Percentiles rank a stretch among this genome's conserved stretches.
These are phyloP conservation scores for Chironomus tentans DNA, from an alignment of 2,888 invertebrate genomes.

Conservation along the genomic window DNA sequence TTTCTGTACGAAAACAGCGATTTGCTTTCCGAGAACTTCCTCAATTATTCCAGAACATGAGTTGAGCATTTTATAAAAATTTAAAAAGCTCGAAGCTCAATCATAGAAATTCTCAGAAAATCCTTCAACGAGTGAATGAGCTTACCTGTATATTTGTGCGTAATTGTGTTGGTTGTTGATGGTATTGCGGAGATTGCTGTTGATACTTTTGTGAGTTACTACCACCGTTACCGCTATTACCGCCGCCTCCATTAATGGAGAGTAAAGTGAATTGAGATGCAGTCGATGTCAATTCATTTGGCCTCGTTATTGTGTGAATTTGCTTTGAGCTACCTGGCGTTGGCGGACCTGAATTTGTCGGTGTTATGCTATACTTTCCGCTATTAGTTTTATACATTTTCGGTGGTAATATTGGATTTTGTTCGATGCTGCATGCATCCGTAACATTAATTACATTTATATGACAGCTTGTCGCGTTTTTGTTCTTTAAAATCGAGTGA, in stretches of 20 bases:
- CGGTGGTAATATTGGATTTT: conserved; percentile 40
- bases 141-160: conserved; percentile 26
- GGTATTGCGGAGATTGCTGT: conserved; percentile 21
- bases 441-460: conserved; percentile 24
- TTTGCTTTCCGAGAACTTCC: too few species aligned
- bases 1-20: too few species aligned
- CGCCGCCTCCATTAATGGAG: conserved; percentile 5
- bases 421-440: background rate
- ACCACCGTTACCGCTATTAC: background rate
- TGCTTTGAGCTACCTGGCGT: conserved; percentile 27
- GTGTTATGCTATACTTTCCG: conserved; percentile 3
- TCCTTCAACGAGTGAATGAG: too few species aligned
- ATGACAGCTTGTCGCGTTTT: conserved; percentile 6
- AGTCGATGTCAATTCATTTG: conserved; percentile 29
- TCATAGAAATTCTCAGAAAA: too few species aligned
- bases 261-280: conserved; percentile 19
- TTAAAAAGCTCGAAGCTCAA: too few species aligned
- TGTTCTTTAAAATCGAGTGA: conserved; percentile 30
- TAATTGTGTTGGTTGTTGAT: conserved; percentile 18
- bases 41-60: too few species aligned
- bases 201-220: background rate
- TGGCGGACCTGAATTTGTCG: background rate
- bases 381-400: conserved; percentile 41
- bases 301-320: conserved; percentile 31
- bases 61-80: too few species aligned